phyloP scores from a whole-genome alignment of 2,797 vertebrate genomes.

The Lithobates sylvaticus region DNA sequence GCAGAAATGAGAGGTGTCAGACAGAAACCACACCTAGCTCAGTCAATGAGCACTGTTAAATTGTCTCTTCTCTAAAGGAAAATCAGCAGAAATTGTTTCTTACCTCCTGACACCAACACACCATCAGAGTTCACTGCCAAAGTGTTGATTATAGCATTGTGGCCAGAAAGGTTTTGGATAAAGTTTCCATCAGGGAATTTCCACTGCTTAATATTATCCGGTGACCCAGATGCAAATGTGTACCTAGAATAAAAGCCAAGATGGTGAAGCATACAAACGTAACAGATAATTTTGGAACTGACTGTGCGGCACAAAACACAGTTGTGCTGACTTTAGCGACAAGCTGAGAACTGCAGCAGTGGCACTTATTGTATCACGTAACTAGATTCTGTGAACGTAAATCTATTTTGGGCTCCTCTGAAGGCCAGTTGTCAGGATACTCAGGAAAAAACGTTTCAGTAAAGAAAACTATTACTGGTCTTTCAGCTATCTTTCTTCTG shows the following conservation, averaged over 20 bases:
- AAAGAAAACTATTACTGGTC: neutral
- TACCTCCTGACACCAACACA: slow-evolving; percentile 97
- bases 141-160: slow-evolving; percentile 97
- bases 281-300: slow-evolving; percentile 24
- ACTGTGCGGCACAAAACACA: slow-evolving; percentile 8
- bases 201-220: slow-evolving; percentile 99
- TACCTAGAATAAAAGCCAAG: slow-evolving; percentile 82
- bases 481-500: neutral
- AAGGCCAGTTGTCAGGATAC: neutral
- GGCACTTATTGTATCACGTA: slow-evolving; percentile 29
- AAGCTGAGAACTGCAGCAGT: slow-evolving; percentile 30
- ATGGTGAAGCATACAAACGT: neutral
- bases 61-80: neutral
- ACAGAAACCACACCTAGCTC: slow-evolving; percentile 29
- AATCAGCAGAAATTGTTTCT: slow-evolving; percentile 51
- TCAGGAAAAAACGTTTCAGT: slow-evolving; percentile 1
- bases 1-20: slow-evolving; percentile 42
- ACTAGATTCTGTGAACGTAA: neutral
- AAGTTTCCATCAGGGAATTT: slow-evolving; percentile 97
- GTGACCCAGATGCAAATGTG: slow-evolving; percentile 96
- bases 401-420: slow-evolving; percentile 35
- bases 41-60: neutral
- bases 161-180: slow-evolving; percentile 97
- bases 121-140: slow-evolving; percentile 96
- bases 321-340: slow-evolving; percentile 34